Conservation (phyloP, 2,888 invertebrate genomes). For the Polia nebulosa region DNA sequence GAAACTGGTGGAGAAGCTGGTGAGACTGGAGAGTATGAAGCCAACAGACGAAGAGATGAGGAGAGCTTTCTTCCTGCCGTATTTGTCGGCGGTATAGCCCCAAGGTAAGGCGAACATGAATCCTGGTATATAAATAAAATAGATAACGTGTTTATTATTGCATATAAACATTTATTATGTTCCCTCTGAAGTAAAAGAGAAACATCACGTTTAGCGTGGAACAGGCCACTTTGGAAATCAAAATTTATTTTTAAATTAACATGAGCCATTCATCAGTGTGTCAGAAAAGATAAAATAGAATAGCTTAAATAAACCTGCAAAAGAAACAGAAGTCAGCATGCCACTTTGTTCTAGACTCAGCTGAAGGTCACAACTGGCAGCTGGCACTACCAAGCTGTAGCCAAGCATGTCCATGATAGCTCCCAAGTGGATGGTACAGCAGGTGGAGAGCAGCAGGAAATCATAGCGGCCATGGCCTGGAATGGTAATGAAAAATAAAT, state of each 20-base stretch:
- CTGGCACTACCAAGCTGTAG: slow-evolving; percentile 66
- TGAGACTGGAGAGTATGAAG: slow-evolving; percentile 51
- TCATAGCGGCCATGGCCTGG: slow-evolving; percentile 69
- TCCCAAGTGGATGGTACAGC: slow-evolving; percentile 61
- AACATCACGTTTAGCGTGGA: too few relatives aligned
- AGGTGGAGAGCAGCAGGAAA: slow-evolving; percentile 55
- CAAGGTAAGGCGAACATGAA: slow-evolving; percentile 79
- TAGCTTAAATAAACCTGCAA: slow-evolving; percentile 57
- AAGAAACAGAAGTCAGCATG: slow-evolving; percentile 65
- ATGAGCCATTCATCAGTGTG: not conserved
- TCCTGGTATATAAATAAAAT: slow-evolving; percentile 45
- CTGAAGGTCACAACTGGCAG: slow-evolving; percentile 67
- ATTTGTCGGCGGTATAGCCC: slow-evolving; percentile 93
- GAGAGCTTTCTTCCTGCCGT: slow-evolving; percentile 88
- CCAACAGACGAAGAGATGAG: slow-evolving; percentile 55
- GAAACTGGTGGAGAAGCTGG: slow-evolving; percentile 59
- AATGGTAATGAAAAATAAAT: not conserved
- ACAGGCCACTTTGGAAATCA: not conserved
- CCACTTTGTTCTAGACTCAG: slow-evolving; percentile 63
- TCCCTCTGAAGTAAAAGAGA: not conserved
- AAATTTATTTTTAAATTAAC: not conserved
- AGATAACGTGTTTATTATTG: not conserved
- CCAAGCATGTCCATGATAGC: slow-evolving; percentile 68
- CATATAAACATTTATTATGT: not conserved
- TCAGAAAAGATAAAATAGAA: not conserved